A percentile compares a stretch with the other conserved stretches of the same genome.
Conservation (phyloP, 1,140 invertebrate species). For the Leptopilina boulardi region DNA sequence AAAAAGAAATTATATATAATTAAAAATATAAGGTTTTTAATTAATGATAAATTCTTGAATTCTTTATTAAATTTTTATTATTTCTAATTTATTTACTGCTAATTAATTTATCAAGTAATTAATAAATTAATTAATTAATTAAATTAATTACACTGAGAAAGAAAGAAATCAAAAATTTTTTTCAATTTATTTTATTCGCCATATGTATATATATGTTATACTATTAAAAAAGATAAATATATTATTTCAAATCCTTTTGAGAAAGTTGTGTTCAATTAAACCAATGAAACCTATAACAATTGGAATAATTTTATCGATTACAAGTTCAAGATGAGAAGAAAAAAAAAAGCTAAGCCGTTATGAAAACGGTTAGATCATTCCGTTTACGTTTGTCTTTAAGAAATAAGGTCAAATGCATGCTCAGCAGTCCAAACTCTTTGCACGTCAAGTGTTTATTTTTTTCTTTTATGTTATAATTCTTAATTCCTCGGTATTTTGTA, state of each 20-base stretch:
- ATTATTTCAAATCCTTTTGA: neutral
- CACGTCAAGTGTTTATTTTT: neutral
- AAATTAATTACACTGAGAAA: too few relatives aligned
- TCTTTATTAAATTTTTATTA: too few relatives aligned
- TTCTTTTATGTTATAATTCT: neutral
- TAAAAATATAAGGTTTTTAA: too few relatives aligned
- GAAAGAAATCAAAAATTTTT: too few relatives aligned
- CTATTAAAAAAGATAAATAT: neutral
- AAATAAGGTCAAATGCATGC: constrained; percentile 43
- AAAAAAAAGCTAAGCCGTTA: neutral
- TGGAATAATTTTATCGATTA: neutral
- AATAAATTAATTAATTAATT: too few relatives aligned
- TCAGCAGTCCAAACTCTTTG: constrained; percentile 11
- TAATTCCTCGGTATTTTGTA: neutral
- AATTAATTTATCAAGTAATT: too few relatives aligned
- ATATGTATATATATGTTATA: neutral
- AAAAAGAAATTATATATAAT: too few relatives aligned
- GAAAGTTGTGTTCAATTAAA: neutral
- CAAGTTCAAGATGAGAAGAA: neutral
- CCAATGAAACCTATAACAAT: neutral
- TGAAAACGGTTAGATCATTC: constrained; percentile 28
- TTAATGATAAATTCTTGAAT: too few relatives aligned
- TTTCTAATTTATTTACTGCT: too few relatives aligned
- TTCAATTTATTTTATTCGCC: neutral
- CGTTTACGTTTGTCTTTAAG: neutral